A percentile compares a stretch with the other conserved stretches of the same genome.
Evolutionary conservation across 2,888 invertebrate species (phyloP).

Genomic region (Euproctis similis): DNA sequence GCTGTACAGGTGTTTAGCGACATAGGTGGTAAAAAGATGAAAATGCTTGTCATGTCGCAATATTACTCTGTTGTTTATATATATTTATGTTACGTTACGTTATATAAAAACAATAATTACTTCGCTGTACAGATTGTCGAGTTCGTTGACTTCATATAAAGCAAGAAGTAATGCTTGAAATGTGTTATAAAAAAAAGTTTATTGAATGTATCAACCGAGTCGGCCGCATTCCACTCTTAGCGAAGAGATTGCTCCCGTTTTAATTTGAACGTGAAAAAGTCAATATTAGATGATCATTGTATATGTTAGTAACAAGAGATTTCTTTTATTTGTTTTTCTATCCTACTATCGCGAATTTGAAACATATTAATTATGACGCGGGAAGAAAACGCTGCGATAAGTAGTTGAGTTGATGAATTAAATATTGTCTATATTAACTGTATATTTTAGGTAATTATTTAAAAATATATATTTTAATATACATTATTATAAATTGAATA

Average conservation of each 20-base stretch:
- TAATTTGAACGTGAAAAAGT: slow-evolving; percentile 55
- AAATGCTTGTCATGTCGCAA: slow-evolving; percentile 35
- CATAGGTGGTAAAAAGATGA: slow-evolving; percentile 42
- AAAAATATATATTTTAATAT: no score
- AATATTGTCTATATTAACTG: no score
- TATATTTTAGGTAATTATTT: no score
- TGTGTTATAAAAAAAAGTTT: slow-evolving; percentile 42
- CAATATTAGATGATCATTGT: slow-evolving; percentile 23
- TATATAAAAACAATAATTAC: slow-evolving; percentile 25
- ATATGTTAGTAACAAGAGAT: slow-evolving; percentile 14
- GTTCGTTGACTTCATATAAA: slow-evolving; percentile 31
- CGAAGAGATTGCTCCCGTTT: slow-evolving; percentile 46
- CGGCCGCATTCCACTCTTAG: slow-evolving; percentile 53
- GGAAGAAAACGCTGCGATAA: no score
- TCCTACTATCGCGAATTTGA: slow-evolving; percentile 6
- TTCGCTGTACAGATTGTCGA: slow-evolving; percentile 18
- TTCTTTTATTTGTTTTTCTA: slow-evolving; percentile 15
- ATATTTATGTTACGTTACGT: no score
- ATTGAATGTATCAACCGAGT: slow-evolving; percentile 53
- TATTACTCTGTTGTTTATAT: no score
- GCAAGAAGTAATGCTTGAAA: slow-evolving; percentile 27
- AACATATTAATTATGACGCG: no score
- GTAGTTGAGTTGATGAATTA: no score
- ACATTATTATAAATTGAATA: no score
- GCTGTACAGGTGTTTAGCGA: slow-evolving; percentile 37